Conservation (phyloP, 2,888 invertebrate species). For the Lottia gigantea region DNA sequence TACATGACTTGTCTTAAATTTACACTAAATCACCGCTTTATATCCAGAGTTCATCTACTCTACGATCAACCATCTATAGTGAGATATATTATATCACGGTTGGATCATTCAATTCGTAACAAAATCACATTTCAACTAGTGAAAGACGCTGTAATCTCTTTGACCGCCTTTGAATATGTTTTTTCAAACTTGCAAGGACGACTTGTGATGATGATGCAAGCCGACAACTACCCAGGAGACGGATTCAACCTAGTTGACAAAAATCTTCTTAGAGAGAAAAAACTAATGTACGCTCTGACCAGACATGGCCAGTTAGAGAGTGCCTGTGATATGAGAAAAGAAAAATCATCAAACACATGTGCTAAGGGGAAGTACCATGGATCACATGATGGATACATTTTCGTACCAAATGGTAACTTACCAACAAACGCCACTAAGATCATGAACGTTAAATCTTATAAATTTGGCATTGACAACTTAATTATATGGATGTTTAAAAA, state of each 20-base stretch:
- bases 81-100: not conserved
- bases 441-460: not conserved
- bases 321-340: slow-evolving; percentile 18
- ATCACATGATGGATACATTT: slow-evolving; percentile 21
- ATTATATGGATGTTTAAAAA: slow-evolving; percentile 15
- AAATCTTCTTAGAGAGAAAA: not conserved
- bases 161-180: slow-evolving; percentile 12
- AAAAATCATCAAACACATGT: not conserved
- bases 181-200: slow-evolving; percentile 12
- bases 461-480: slow-evolving; percentile 17
- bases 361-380: slow-evolving; percentile 2
- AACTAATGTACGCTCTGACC: slow-evolving; percentile 18
- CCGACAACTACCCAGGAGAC: slow-evolving; percentile 19
- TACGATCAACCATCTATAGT: slow-evolving; percentile 4
- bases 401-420: slow-evolving; percentile 13
- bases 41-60: slow-evolving; percentile 13
- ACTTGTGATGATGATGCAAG: slow-evolving; percentile 20
- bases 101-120: not conserved
- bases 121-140: slow-evolving; percentile 8
- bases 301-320: slow-evolving; percentile 18
- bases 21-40: slow-evolving; percentile 14
- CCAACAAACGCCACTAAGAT: not conserved
- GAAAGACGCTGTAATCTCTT: not conserved
- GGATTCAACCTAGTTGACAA: slow-evolving; percentile 14
- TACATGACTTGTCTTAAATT: slow-evolving; percentile 10